Evolutionary conservation across 2,113 vertebrate species (phyloP).

Genomic region (Lepisosteus osseus): DNA sequence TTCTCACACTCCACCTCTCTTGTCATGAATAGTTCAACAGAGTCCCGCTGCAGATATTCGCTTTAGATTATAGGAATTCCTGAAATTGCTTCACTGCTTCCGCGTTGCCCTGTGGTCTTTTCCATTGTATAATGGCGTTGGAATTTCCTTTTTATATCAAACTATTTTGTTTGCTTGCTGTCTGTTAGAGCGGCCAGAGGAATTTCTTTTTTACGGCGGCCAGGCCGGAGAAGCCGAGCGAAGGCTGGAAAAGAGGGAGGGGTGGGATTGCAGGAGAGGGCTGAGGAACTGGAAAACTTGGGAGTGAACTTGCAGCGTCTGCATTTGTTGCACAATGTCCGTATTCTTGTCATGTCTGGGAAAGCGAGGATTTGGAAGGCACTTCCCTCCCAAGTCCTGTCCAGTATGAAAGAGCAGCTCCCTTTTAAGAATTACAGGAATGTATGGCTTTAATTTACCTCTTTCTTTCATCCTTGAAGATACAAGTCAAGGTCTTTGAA

Average conservation of each 20-base stretch:
- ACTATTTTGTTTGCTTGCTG: conserved; percentile 36
- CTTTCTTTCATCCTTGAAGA: too few relatives aligned
- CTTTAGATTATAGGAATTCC: conserved; percentile 40
- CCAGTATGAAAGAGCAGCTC: too few relatives aligned
- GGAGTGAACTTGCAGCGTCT: too few relatives aligned
- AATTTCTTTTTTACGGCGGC: conserved; percentile 9
- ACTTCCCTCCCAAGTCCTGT: too few relatives aligned
- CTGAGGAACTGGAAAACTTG: too few relatives aligned
- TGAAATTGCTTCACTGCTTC: conserved; percentile 34
- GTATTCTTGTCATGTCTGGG: too few relatives aligned
- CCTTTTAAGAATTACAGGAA: too few relatives aligned
- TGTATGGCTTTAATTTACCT: too few relatives aligned
- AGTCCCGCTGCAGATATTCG: conserved; percentile 19
- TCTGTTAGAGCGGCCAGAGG: conserved; percentile 29
- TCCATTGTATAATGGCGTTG: conserved; percentile 41
- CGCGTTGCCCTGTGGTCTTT: conserved; percentile 32
- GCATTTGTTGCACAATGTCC: too few relatives aligned
- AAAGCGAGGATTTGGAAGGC: too few relatives aligned
- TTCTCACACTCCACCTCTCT: neutral
- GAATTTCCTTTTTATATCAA: conserved; percentile 46
- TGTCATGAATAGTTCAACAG: neutral
- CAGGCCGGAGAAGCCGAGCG: conserved; percentile 15
- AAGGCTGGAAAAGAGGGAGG: neutral
- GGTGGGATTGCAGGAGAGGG: neutral
- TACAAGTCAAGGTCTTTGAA: too few relatives aligned